These are phyloP conservation scores for Istiophorus platypterus DNA, from an alignment of 2,113 vertebrate species.

Conservation along the genomic window DNA sequence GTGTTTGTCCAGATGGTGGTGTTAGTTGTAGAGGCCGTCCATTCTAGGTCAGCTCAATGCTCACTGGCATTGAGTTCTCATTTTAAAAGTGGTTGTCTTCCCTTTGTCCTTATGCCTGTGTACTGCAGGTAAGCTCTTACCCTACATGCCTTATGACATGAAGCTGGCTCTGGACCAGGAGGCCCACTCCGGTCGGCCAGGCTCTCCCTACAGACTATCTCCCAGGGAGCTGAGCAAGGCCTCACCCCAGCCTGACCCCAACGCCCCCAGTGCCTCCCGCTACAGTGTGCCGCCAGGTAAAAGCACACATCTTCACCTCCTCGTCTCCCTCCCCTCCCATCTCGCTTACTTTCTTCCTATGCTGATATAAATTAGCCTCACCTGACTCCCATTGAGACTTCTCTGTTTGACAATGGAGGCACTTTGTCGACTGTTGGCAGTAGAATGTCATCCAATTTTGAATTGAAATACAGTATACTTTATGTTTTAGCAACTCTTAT, in stretches of 20 bases:
- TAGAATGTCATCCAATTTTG: not conserved
- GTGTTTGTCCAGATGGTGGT: constrained; percentile 21
- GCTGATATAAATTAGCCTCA: constrained; percentile 7
- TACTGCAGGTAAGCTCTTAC: constrained; percentile 87
- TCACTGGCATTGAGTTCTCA: constrained; percentile 50
- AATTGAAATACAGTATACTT: not conserved
- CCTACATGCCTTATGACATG: constrained; percentile 91
- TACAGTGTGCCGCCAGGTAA: constrained; percentile 94
- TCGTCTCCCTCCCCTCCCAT: constrained; percentile 2
- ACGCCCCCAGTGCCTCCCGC: constrained; percentile 81
- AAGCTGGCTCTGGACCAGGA: constrained; percentile 90
- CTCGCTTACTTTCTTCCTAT: constrained; percentile 29
- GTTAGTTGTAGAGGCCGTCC: constrained; percentile 19
- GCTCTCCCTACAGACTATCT: constrained; percentile 90
- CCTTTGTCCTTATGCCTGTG: constrained; percentile 74
- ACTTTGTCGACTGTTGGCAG: not conserved
- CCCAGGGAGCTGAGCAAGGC: constrained; percentile 89
- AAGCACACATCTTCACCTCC: constrained; percentile 62
- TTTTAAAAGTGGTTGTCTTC: constrained; percentile 66
- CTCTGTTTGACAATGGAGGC: constrained; percentile 24
- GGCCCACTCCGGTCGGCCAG: constrained; percentile 85
- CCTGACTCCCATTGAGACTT: constrained; percentile 8
- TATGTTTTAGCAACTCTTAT: not conserved
- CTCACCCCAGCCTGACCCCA: constrained; percentile 86
- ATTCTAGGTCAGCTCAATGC: constrained; percentile 46